Conservation (phyloP, 2,113 vertebrate species). For the Pteronura brasiliensis region DNA sequence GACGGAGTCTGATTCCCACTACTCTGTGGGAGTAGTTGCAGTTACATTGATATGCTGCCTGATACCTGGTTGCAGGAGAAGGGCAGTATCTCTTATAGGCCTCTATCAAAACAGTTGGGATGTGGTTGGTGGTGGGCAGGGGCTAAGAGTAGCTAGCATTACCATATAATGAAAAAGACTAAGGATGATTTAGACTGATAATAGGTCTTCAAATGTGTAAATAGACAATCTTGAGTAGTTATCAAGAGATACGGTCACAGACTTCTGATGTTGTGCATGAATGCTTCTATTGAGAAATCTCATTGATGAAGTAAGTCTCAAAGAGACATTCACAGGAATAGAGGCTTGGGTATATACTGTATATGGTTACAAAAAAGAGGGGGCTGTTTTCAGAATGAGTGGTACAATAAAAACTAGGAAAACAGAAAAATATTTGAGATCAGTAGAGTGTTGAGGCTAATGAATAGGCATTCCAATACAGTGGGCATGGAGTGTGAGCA, state of each 20-base stretch:
- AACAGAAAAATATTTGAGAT: neutral
- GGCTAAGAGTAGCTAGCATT: too few species aligned
- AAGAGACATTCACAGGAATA: neutral
- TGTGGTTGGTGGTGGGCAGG: neutral
- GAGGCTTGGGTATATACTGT: neutral
- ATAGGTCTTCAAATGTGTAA: neutral
- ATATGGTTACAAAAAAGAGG: neutral
- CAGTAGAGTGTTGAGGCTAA: neutral
- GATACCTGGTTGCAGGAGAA: neutral
- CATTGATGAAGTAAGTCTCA: constrained; percentile 20
- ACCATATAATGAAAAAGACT: neutral
- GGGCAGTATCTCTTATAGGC: neutral
- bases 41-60: neutral
- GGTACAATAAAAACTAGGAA: neutral
- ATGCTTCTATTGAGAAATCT: constrained; percentile 19
- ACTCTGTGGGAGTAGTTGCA: neutral
- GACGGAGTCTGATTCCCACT: neutral
- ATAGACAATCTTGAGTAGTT: neutral
- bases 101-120: neutral
- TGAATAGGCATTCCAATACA: neutral
- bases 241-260: neutral
- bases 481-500: fast-evolving
- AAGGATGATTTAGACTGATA: neutral
- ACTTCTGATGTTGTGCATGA: neutral
- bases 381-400: constrained; percentile 4